Conservation (phyloP, 2,113 vertebrate species). For the Syrrhaptes paradoxus region DNA sequence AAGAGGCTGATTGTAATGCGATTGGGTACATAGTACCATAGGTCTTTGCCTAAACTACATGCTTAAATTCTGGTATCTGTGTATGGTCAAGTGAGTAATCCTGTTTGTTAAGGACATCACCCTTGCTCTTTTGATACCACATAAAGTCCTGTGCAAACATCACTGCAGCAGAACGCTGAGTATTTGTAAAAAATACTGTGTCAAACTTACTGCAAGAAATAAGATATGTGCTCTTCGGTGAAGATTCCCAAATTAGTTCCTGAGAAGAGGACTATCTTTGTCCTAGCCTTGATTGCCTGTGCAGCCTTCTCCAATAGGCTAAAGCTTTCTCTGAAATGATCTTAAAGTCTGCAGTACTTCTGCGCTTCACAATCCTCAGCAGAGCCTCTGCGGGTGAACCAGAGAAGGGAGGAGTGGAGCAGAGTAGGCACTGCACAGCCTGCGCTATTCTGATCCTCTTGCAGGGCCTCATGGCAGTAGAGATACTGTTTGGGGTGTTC, state of each 20-base stretch:
- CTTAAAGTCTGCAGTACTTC: background rate
- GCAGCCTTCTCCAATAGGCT: background rate
- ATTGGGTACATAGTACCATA: background rate
- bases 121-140: conserved; percentile 5
- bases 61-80: background rate
- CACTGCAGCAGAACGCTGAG: background rate
- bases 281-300: background rate
- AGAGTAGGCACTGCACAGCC: background rate
- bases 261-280: background rate
- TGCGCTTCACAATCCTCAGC: background rate
- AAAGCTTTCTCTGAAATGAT: background rate
- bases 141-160: background rate
- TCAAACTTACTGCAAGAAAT: background rate
- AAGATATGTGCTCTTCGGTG: rapidly evolving
- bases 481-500: background rate
- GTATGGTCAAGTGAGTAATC: background rate
- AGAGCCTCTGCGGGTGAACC: background rate
- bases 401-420: background rate
- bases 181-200: background rate
- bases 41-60: background rate
- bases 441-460: rapidly evolving
- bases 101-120: conserved; percentile 12
- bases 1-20: background rate
- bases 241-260: background rate
- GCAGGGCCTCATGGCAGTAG: background rate